A percentile compares a stretch with the other conserved stretches of the same genome.
These are phyloP conservation scores for Athrips mouffetella DNA, from an alignment of 2,888 invertebrate species.

Conservation along the genomic window DNA sequence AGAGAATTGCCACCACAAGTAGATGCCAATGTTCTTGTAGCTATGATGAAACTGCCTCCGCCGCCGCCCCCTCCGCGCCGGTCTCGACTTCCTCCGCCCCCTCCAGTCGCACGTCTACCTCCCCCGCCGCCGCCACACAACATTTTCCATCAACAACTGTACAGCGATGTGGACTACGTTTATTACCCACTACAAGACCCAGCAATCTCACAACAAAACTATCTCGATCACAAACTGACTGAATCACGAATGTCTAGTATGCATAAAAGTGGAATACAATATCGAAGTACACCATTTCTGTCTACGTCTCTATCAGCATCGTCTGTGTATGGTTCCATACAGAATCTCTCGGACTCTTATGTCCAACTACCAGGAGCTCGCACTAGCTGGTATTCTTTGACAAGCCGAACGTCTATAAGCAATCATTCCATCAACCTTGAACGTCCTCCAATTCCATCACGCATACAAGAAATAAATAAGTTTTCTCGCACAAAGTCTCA, in stretches of 20 bases:
- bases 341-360: conserved; percentile 87
- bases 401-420: conserved; percentile 78
- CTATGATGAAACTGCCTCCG: conserved; percentile 80
- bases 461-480: conserved; percentile 68
- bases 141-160: conserved; percentile 92
- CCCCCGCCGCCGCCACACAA: conserved; percentile 88
- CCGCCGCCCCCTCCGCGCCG: conserved; percentile 77
- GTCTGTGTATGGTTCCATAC: conserved; percentile 87
- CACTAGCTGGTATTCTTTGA: conserved; percentile 81
- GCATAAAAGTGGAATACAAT: conserved; percentile 85
- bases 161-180: conserved; percentile 94
- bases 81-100: conserved; percentile 83
- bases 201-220: conserved; percentile 92
- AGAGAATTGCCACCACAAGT: conserved; percentile 60
- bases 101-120: conserved; percentile 80
- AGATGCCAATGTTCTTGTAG: conserved; percentile 75
- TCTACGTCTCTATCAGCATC: conserved; percentile 81
- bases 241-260: conserved; percentile 81
- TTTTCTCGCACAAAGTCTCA: conserved; percentile 87
- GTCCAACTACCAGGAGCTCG: conserved; percentile 81
- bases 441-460: conserved; percentile 80
- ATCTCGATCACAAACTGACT: conserved; percentile 91
- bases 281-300: conserved; percentile 89
- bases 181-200: conserved; percentile 95
- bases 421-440: conserved; percentile 82